Conservation (phyloP, 2,797 vertebrate genomes). For the Alectoris magna region DNA sequence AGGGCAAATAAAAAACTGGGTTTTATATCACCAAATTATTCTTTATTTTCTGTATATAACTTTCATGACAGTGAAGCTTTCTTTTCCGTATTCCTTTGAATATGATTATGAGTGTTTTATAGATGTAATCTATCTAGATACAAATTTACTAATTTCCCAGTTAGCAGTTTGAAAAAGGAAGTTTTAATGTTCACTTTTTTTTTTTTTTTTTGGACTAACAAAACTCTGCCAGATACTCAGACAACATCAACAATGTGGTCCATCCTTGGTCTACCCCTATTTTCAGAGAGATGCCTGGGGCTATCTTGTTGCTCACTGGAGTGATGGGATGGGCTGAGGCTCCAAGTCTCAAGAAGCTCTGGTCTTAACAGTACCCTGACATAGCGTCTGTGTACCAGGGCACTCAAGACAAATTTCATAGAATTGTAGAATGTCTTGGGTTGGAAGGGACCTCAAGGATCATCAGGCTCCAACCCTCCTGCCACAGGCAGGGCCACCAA, state of each 20-base stretch:
- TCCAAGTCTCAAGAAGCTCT: rapidly evolving
- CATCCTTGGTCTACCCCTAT: too few relatives aligned
- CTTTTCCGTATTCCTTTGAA: not conserved
- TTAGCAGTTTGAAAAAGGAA: not conserved
- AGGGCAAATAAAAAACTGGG: not conserved
- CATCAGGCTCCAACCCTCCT: too few relatives aligned
- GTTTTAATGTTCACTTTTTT: not conserved
- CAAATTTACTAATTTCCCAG: not conserved
- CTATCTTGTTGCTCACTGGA: not conserved
- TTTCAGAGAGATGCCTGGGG: rapidly evolving
- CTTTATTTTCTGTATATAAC: not conserved
- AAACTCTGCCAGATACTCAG: not conserved
- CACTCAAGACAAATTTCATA: not conserved
- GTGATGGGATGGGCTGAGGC: rapidly evolving
- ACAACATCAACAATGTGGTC: not conserved
- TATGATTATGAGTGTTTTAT: not conserved
- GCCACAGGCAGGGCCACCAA: too few relatives aligned
- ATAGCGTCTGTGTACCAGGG: not conserved
- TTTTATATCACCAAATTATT: not conserved
- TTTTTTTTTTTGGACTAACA: not conserved
- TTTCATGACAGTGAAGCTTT: not conserved
- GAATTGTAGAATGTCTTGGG: too few relatives aligned
- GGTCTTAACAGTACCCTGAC: not conserved
- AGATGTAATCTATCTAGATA: not conserved
- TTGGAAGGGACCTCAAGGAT: too few relatives aligned